These are phyloP conservation scores for Brachionichthys hirsutus DNA, from an alignment of 2,113 vertebrate genomes.

Conservation along the genomic window DNA sequence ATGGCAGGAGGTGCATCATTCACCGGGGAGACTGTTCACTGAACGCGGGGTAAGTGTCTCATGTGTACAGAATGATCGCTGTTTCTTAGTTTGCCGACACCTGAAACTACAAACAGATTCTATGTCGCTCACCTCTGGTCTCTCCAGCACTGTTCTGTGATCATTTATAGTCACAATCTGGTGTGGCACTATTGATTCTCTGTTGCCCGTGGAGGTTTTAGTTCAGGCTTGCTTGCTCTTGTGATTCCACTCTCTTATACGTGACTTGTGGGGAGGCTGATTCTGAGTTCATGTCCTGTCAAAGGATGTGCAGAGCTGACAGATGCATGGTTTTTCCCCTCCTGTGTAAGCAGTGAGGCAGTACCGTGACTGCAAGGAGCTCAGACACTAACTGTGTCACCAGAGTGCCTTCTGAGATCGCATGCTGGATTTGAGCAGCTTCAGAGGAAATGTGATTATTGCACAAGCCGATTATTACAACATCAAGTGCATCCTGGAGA, in stretches of 20 bases:
- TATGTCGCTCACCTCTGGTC: slow-evolving; percentile 18
- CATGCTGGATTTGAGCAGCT: slow-evolving; percentile 8
- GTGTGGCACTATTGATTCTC: slow-evolving; percentile 13
- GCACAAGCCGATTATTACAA: slow-evolving; percentile 12
- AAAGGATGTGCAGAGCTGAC: slow-evolving; percentile 64
- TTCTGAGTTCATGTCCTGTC: slow-evolving; percentile 47
- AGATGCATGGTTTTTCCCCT: slow-evolving; percentile 60
- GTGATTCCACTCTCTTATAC: slow-evolving; percentile 11
- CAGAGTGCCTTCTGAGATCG: slow-evolving; percentile 14
- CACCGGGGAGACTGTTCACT: slow-evolving; percentile 43
- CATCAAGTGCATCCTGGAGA: not conserved
- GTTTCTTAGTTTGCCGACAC: slow-evolving; percentile 28
- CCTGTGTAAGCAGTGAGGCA: slow-evolving; percentile 37
- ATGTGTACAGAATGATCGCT: slow-evolving; percentile 33
- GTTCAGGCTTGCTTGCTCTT: slow-evolving; percentile 7
- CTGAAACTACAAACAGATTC: slow-evolving; percentile 44
- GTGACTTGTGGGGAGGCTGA: slow-evolving; percentile 27
- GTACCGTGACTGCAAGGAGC: slow-evolving; percentile 26
- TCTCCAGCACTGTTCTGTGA: slow-evolving; percentile 27
- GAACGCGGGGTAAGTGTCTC: slow-evolving; percentile 58
- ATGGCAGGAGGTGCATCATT: slow-evolving; percentile 36
- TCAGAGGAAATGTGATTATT: slow-evolving; percentile 5
- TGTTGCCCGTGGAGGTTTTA: slow-evolving; percentile 19
- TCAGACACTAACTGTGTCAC: slow-evolving; percentile 33
- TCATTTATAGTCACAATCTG: slow-evolving; percentile 15